Conservation (phyloP, 2,113 vertebrate species). For the Microcebus jonahi region DNA sequence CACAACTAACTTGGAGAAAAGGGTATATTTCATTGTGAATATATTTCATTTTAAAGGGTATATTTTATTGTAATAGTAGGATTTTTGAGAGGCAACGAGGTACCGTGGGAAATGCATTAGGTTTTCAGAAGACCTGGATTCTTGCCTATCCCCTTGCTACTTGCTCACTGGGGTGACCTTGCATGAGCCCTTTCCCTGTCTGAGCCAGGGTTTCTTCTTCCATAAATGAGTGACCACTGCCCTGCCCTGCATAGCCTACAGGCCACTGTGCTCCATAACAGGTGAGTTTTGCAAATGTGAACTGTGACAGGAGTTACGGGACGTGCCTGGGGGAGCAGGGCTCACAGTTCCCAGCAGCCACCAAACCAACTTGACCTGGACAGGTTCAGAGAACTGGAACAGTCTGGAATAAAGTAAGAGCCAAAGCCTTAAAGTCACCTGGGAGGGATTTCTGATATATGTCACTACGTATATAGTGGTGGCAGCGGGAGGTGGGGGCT, state of each 20-base stretch:
- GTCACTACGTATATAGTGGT: accelerated
- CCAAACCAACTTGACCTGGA: too few species aligned
- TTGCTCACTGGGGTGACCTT: background rate
- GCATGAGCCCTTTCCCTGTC: background rate
- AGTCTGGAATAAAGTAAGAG: background rate
- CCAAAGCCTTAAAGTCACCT: background rate
- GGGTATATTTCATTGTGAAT: constrained; percentile 56
- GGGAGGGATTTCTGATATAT: background rate
- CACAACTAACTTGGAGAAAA: constrained; percentile 55
- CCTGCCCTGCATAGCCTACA: background rate
- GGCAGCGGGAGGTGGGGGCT: too few species aligned
- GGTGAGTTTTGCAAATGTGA: background rate
- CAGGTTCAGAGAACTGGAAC: background rate
- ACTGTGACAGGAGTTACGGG: background rate
- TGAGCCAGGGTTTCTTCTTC: background rate
- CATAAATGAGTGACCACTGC: background rate
- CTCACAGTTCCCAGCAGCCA: background rate
- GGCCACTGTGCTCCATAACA: background rate
- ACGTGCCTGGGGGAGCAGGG: accelerated
- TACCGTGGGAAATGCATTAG: background rate
- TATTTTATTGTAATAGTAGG: constrained; percentile 42
- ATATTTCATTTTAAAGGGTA: constrained; percentile 38
- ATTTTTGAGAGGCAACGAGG: constrained; percentile 37
- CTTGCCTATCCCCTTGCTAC: background rate
- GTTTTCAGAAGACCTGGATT: constrained; percentile 5